These are phyloP conservation scores for Microplitis mediator DNA, from an alignment of 1,140 invertebrate species.

Conservation along the genomic window DNA sequence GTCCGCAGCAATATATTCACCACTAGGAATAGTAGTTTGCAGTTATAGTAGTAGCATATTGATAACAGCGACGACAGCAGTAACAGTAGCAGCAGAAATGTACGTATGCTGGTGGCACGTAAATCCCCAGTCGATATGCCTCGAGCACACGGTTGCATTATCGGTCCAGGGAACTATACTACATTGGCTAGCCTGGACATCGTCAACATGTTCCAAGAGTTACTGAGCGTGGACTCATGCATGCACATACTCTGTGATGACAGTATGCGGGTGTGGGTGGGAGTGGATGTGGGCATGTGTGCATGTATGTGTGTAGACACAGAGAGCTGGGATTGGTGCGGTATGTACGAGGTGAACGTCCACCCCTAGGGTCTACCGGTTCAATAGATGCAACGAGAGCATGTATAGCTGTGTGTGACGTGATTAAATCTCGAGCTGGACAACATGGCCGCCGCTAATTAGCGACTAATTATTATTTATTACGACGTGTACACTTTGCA, in stretches of 20 bases:
- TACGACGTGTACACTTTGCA: conserved; percentile 28
- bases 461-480: conserved; percentile 57
- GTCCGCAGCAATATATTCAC: too few relatives aligned
- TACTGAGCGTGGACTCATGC: not conserved
- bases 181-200: conserved; percentile 51
- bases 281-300: not conserved
- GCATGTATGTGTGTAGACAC: not conserved
- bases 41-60: not conserved
- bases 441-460: conserved; percentile 54
- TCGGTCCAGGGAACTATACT: conserved; percentile 37
- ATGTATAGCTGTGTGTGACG: conserved; percentile 42
- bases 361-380: conserved; percentile 21
- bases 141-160: conserved; percentile 40
- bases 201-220: conserved; percentile 49
- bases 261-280: too few relatives aligned
- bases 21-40: not conserved
- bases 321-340: conserved; percentile 20
- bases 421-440: conserved; percentile 46
- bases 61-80: not conserved
- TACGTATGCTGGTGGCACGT: not conserved
- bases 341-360: conserved; percentile 17
- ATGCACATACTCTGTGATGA: not conserved
- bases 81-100: not conserved
- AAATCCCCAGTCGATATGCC: conserved; percentile 12
- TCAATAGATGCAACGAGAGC: conserved; percentile 17